Percentiles rank a stretch among this genome's conserved stretches.
Evolutionary conservation across 2,797 vertebrate species (phyloP).

Genomic region (Apogon talboti): DNA sequence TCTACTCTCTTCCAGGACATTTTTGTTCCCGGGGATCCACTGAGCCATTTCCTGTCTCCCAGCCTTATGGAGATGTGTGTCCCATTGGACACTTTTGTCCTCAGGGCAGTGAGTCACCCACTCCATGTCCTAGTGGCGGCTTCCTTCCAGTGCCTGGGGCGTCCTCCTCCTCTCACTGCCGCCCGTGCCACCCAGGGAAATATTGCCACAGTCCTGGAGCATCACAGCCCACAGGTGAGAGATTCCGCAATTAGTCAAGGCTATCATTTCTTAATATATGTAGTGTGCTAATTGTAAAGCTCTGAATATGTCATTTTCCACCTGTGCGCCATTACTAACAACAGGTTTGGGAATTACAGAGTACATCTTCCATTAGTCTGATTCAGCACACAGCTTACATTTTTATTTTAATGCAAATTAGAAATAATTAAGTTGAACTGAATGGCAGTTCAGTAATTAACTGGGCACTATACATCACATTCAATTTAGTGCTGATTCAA

Average conservation of each 20-base stretch:
- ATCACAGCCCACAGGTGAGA: slow-evolving; percentile 79
- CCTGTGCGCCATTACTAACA: not conserved
- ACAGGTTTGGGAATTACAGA: not conserved
- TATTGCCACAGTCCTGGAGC: slow-evolving; percentile 83
- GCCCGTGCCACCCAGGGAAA: slow-evolving; percentile 85
- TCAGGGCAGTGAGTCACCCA: slow-evolving; percentile 81
- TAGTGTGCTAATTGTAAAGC: not conserved
- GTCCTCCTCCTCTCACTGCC: slow-evolving; percentile 81
- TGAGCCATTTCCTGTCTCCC: slow-evolving; percentile 77
- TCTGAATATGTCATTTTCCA: slow-evolving; percentile 4
- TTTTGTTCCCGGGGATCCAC: slow-evolving; percentile 80
- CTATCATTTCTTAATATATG: not conserved
- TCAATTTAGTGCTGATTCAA: not conserved
- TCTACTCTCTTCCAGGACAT: slow-evolving; percentile 73
- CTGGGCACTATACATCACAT: not conserved
- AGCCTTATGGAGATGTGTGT: slow-evolving; percentile 88
- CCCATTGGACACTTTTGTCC: slow-evolving; percentile 91
- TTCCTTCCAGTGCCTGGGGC: slow-evolving; percentile 84
- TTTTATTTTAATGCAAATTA: not conserved
- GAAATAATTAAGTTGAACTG: not conserved
- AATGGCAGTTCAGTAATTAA: slow-evolving; percentile 1
- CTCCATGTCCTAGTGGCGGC: slow-evolving; percentile 88
- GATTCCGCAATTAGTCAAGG: slow-evolving; percentile 18
- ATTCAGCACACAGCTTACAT: not conserved
- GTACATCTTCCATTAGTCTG: not conserved